Base-by-base conservation (phyloP, 1,140 invertebrate species). In the Sesamia nonagrioides region DNA sequence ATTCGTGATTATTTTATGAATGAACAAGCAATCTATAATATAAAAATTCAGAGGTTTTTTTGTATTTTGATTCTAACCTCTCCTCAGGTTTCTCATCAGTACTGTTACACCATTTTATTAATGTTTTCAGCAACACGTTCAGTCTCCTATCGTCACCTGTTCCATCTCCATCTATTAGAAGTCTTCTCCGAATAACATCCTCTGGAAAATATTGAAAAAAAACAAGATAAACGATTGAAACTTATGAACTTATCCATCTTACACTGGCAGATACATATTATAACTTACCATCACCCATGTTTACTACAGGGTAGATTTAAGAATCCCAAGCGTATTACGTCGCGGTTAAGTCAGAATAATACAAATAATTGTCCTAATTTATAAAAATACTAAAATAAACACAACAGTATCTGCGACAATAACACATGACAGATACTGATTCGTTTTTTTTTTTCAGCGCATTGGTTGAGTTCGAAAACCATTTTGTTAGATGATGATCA, bases 131-230 rank as follows among this genome's bases (percentile, higher is more conserved):
- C 5, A 99, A 92, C 63, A 97, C 96, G 88, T 98, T 98, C 17
- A 99, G 95, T 81, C 98, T 95, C 79, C 98, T 96, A 92, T 99
- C 99, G 94, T 99, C 99, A 56, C 98, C 98, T 33, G 98, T 98
- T 33, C 98, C 98, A 96, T 99, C 99, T 35, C 98, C 98, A 94
- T 99, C 99, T 89, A 99, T 98, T 9, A 99, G 94, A 17, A 99
- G 94, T 80, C 98, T 96, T 82, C 98, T 96, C 82, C 97, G 97
- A 79, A 99, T 99, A 60, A 99, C 97, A 92, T 99, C 98, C 95
- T 99, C 98, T 98, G 89, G 3, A 97, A 96, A 80, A 45, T 63
- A n/a, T 76, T 0, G n/a, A 48, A 63, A 69, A n/a, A 37, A 63
- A 71, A n/a, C 13, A 48, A 58, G 27, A 7, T 27, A n/a, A 21